A percentile compares a stretch with the other conserved stretches of the same genome.
Evolutionary conservation across 2,888 invertebrate genomes (phyloP).

Genomic region (Drosophila niveifrons): DNA sequence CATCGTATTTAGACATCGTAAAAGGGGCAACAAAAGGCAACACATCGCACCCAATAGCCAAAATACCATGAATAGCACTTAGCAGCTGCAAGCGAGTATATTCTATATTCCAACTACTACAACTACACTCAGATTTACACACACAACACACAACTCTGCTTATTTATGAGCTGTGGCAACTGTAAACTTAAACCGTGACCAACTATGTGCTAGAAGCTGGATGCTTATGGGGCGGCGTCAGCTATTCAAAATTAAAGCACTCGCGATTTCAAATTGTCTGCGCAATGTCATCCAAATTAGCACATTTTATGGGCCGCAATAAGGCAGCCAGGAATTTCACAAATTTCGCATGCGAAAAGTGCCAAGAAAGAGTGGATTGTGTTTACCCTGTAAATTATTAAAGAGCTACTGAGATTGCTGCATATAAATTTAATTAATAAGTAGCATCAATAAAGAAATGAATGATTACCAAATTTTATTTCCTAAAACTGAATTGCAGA

Average conservation of each 20-base stretch:
- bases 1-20: conserved; percentile 54
- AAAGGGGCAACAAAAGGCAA: conserved; percentile 30
- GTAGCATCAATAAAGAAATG: too few relatives aligned
- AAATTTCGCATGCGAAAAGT: conserved; percentile 26
- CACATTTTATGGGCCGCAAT: conserved; percentile 59
- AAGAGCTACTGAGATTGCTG: too few relatives aligned
- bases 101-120: neutral
- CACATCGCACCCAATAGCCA: conserved; percentile 44
- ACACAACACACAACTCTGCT: neutral
- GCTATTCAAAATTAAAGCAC: conserved; percentile 47
- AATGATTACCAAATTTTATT: too few relatives aligned
- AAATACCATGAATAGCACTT: conserved; percentile 46
- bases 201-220: conserved; percentile 29
- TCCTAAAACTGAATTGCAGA: too few relatives aligned
- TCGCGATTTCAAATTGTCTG: conserved; percentile 66
- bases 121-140: neutral
- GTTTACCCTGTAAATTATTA: neutral
- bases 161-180: conserved; percentile 56
- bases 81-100: conserved; percentile 10
- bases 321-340: conserved; percentile 25
- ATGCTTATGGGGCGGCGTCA: conserved; percentile 35
- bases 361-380: neutral
- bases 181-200: conserved; percentile 33
- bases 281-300: conserved; percentile 69
- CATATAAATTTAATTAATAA: too few relatives aligned